Conservation (phyloP, 2,797 vertebrate species). For the Pygocentrus nattereri region DNA sequence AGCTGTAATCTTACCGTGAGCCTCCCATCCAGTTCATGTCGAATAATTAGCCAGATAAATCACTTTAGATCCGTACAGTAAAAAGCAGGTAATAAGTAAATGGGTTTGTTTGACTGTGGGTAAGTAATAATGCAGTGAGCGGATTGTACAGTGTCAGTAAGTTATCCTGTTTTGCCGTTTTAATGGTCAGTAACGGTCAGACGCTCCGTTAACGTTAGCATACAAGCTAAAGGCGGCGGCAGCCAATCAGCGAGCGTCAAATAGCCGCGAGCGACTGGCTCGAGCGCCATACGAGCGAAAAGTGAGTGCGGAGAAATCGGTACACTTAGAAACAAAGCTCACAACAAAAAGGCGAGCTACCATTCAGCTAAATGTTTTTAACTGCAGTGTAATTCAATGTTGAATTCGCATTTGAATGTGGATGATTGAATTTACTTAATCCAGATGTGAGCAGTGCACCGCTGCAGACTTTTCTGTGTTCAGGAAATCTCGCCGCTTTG, state of each 20-base stretch:
- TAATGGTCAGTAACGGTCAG: not conserved
- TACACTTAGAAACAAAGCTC: no score
- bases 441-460: no score
- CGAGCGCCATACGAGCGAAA: not conserved
- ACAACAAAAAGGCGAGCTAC: no score
- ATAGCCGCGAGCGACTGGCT: not conserved
- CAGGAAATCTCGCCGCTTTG: no score
- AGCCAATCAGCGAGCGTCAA: not conserved
- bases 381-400: no score
- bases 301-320: not conserved
- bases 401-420: no score
- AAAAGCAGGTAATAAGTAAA: no score
- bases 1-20: constrained; percentile 70
- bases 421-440: no score
- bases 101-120: not conserved
- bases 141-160: not conserved
- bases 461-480: no score
- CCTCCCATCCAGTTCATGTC: constrained; percentile 85
- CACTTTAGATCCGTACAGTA: not conserved
- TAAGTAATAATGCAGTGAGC: not conserved
- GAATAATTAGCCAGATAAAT: not conserved
- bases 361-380: no score
- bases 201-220: not conserved
- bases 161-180: not conserved
- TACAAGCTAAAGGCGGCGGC: not conserved